A percentile compares a stretch with the other conserved stretches of the same genome.
Conservation (phyloP, 2,888 invertebrate species). For the Drosophila rubida region DNA sequence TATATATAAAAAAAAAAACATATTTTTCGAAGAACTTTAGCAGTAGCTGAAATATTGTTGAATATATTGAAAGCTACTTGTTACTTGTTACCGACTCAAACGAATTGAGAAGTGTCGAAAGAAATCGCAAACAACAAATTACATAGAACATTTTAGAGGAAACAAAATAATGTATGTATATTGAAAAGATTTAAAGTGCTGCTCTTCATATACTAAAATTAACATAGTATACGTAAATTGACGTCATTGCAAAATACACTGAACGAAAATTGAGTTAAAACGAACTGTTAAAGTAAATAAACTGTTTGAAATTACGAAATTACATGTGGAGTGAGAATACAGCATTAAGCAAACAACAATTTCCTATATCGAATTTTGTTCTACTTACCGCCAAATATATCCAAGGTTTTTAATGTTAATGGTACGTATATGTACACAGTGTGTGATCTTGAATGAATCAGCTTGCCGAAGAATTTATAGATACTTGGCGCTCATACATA, state of each 20-base stretch:
- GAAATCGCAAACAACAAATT: conserved; percentile 2
- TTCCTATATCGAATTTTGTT: conserved; percentile 59
- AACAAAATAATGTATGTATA: conserved; percentile 37
- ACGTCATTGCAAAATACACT: conserved; percentile 72
- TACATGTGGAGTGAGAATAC: conserved; percentile 51
- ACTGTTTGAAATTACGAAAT: conserved; percentile 56
- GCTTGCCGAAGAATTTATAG: conserved; percentile 26
- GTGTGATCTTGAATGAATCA: conserved; percentile 65
- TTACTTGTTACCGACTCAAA: conserved; percentile 4
- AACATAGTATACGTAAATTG: conserved; percentile 54
- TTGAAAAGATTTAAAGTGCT: conserved; percentile 26
- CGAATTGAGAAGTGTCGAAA: conserved; percentile 15
- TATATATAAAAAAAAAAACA: conserved; percentile 1
- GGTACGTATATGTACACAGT: conserved; percentile 70
- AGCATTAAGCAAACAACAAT: conserved; percentile 16
- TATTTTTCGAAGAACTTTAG: conserved; percentile 36
- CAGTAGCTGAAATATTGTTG: conserved; percentile 37
- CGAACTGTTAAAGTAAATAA: conserved; percentile 53
- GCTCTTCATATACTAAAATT: conserved; percentile 38
- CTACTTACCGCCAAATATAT: conserved; percentile 45
- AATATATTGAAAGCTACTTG: conserved; percentile 41
- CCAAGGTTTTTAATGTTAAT: conserved; percentile 80
- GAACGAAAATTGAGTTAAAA: conserved; percentile 53
- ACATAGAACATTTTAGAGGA: conserved; percentile 21
- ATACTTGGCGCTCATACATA: conserved; percentile 9